Percentiles rank a stretch among this genome's conserved stretches.
Evolutionary conservation across 2,113 vertebrate genomes (phyloP).

Genomic region (Forbesichthys papilliferus): DNA sequence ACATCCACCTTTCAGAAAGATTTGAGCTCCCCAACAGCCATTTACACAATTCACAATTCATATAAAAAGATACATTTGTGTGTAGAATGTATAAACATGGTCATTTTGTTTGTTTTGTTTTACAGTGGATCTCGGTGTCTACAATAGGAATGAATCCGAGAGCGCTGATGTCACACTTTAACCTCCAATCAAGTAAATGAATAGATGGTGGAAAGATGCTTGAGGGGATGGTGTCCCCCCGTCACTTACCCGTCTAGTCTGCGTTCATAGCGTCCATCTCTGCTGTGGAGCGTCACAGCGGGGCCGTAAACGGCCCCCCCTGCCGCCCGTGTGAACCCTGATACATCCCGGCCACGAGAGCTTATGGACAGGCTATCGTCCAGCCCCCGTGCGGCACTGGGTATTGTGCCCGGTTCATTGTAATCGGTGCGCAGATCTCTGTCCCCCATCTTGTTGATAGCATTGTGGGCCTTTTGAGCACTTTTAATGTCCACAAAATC

Average conservation of each 20-base stretch:
- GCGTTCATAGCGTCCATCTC: constrained; percentile 99
- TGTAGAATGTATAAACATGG: constrained; percentile 38
- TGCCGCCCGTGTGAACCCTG: constrained; percentile 99
- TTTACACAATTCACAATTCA: constrained; percentile 44
- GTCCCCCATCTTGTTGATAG: constrained; percentile 99
- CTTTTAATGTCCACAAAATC: constrained; percentile 99
- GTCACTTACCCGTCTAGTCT: constrained; percentile 84
- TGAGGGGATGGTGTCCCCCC: constrained; percentile 68
- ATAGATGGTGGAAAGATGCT: constrained; percentile 75
- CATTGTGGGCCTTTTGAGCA: constrained; percentile 98
- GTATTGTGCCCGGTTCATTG: constrained; percentile 99
- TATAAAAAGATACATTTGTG: constrained; percentile 26
- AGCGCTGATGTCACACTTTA: constrained; percentile 42
- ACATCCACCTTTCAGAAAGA: constrained; percentile 69
- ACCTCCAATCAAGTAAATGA: constrained; percentile 67
- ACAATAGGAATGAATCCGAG: constrained; percentile 47
- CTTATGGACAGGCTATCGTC: constrained; percentile 98
- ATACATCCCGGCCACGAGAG: constrained; percentile 93
- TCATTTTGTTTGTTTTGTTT: constrained; percentile 21
- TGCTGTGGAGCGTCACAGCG: constrained; percentile 96
- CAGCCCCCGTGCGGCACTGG: constrained; percentile 94
- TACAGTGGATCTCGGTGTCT: constrained; percentile 33
- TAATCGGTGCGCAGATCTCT: constrained; percentile 99
- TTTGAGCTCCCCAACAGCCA: constrained; percentile 51
- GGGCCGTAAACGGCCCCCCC: constrained; percentile 93